These are phyloP conservation scores for Ochlodes sylvanus DNA, from an alignment of 2,888 invertebrate species.

Conservation along the genomic window DNA sequence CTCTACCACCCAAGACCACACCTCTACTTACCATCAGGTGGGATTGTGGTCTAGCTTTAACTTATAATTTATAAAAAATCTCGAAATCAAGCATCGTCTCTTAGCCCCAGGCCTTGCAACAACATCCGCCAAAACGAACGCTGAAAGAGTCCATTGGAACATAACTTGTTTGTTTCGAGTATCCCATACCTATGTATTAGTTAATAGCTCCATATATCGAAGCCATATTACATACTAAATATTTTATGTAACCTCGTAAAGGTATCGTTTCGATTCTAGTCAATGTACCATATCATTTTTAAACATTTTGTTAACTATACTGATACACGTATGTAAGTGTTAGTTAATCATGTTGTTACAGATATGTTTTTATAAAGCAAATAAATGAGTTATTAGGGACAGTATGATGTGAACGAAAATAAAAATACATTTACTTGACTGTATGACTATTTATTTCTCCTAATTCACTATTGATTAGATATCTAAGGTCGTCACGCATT, in stretches of 20 bases:
- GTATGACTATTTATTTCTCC: conserved; percentile 14
- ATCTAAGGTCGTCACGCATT: not conserved
- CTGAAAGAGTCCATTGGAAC: conserved; percentile 19
- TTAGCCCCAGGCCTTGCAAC: not conserved
- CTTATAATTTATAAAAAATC: too few relatives aligned
- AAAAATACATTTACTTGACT: conserved; percentile 77
- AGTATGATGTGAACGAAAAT: conserved; percentile 81
- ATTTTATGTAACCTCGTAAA: conserved; percentile 32
- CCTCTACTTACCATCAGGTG: too few relatives aligned
- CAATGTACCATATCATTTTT: conserved; percentile 83
- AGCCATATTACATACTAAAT: conserved; percentile 21
- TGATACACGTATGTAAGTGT: conserved; percentile 66
- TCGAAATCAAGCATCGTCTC: not conserved
- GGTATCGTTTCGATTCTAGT: conserved; percentile 65
- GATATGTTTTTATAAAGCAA: conserved; percentile 82
- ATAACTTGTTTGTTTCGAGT: conserved; percentile 16
- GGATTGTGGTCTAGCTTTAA: too few relatives aligned
- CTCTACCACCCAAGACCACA: too few relatives aligned
- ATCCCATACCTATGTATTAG: conserved; percentile 25
- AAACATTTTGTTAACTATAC: conserved; percentile 69
- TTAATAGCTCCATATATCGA: conserved; percentile 26
- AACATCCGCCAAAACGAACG: not conserved
- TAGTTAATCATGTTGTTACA: conserved; percentile 82
- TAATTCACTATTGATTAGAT: conserved; percentile 3
- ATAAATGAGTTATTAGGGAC: conserved; percentile 77